Conservation (phyloP, 2,113 vertebrate species). For the Peromyscus polionotus region DNA sequence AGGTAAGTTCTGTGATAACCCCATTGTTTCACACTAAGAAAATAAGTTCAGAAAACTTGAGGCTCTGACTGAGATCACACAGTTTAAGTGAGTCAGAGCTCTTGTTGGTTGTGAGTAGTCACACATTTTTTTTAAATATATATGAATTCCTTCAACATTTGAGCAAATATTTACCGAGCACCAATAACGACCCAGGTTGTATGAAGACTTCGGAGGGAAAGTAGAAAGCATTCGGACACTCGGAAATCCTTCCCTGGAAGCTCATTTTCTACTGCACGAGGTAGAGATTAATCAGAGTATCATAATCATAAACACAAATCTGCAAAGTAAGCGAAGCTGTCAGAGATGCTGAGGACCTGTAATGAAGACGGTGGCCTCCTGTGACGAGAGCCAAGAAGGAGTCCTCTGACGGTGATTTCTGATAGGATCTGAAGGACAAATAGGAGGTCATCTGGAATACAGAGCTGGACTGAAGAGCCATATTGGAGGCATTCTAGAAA, state of each 20-base stretch:
- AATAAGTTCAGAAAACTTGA: neutral
- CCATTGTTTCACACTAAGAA: neutral
- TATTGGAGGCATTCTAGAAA: neutral
- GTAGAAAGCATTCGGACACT: neutral
- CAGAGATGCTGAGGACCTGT: neutral
- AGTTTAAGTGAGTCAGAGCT: neutral
- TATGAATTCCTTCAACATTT: conserved; percentile 32
- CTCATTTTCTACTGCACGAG: neutral
- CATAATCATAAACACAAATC: neutral
- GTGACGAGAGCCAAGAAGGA: neutral
- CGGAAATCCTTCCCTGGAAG: neutral
- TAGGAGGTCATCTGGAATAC: neutral
- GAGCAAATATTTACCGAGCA: neutral
- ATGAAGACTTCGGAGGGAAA: neutral
- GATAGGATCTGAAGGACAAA: neutral
- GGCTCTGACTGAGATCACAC: neutral
- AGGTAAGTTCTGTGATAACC: neutral
- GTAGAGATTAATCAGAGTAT: neutral
- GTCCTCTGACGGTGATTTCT: neutral
- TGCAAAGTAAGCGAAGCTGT: neutral
- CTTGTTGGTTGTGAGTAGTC: neutral
- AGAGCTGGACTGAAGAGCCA: neutral
- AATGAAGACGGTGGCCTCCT: neutral
- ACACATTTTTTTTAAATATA: conserved; percentile 13
- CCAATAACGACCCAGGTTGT: neutral